phyloP scores from a whole-genome alignment of 2,797 vertebrate species.

The Phoeniculus purpureus region DNA sequence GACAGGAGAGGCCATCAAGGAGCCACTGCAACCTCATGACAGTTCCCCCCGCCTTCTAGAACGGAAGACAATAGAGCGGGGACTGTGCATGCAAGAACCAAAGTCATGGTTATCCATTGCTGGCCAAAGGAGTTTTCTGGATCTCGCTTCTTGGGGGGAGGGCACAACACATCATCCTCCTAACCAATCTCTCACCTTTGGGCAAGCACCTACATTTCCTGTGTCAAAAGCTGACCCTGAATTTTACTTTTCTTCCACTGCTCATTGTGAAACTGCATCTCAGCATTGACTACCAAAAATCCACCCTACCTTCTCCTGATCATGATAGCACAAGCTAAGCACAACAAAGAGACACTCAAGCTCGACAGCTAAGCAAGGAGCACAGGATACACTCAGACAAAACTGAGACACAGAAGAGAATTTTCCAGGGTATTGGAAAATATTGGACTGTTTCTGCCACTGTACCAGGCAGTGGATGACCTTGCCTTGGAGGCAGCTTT shows the following conservation, averaged over 20 bases:
- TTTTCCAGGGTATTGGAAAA: not conserved
- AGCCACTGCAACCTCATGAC: not conserved
- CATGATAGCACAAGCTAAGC: rapidly evolving
- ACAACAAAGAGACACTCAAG: rapidly evolving
- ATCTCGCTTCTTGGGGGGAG: not conserved
- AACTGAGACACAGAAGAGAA: not conserved
- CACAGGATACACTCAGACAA: not conserved
- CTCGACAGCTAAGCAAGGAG: not conserved
- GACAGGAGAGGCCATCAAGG: not conserved
- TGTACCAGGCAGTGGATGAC: not conserved
- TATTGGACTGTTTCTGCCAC: not conserved
- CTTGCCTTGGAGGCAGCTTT: not conserved
- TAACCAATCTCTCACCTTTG: not conserved
- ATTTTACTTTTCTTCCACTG: not conserved
- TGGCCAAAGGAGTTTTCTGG: not conserved
- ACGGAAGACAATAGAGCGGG: not conserved
- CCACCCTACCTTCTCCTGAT: not conserved
- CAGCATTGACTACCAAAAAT: not conserved
- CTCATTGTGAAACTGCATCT: not conserved
- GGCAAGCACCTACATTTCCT: not conserved
- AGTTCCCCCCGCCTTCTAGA: not conserved
- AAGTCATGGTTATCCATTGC: too few relatives aligned
- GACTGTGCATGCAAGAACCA: not conserved
- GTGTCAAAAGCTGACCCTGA: not conserved
- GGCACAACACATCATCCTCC: not conserved